Evolutionary conservation across 2,113 vertebrate species (phyloP).

Genomic region (Ageneiosus marmoratus): DNA sequence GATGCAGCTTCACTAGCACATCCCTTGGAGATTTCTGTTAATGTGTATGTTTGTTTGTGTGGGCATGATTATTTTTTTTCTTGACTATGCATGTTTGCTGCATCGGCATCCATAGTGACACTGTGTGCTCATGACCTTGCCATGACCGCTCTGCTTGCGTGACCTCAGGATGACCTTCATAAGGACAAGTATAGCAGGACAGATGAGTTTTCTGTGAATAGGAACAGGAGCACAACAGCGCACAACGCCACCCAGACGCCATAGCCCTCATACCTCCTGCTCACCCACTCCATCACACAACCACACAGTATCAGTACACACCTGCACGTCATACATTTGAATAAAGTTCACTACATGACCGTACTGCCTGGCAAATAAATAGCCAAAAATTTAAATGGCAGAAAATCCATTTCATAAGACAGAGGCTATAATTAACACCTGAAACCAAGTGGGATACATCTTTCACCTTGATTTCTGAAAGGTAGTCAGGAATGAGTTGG

Average conservation of each 20-base stretch:
- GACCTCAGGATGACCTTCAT: slow-evolving; percentile 42
- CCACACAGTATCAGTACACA: slow-evolving; percentile 36
- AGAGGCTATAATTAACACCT: neutral
- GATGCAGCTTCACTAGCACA: neutral
- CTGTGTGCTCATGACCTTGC: slow-evolving; percentile 45
- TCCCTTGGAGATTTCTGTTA: neutral
- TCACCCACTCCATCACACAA: slow-evolving; percentile 52
- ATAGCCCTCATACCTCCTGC: slow-evolving; percentile 45
- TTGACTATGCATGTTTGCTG: neutral
- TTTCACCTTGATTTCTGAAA: neutral
- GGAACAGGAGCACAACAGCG: slow-evolving; percentile 18
- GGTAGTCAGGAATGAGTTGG: neutral
- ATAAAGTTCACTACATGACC: neutral
- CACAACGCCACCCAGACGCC: slow-evolving; percentile 41
- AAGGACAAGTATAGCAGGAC: slow-evolving; percentile 35
- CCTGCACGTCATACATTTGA: neutral
- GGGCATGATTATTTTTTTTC: neutral
- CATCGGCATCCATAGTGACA: neutral
- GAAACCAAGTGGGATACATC: neutral
- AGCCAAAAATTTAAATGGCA: neutral
- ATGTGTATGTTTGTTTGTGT: neutral
- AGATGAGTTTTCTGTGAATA: slow-evolving; percentile 49
- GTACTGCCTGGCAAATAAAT: neutral
- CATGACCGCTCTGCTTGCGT: slow-evolving; percentile 32
- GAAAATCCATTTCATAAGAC: neutral